These are phyloP conservation scores for Zoroaster sp. DNA, from an alignment of 53 echinoderm and acorn worm species.

Conservation along the genomic window DNA sequence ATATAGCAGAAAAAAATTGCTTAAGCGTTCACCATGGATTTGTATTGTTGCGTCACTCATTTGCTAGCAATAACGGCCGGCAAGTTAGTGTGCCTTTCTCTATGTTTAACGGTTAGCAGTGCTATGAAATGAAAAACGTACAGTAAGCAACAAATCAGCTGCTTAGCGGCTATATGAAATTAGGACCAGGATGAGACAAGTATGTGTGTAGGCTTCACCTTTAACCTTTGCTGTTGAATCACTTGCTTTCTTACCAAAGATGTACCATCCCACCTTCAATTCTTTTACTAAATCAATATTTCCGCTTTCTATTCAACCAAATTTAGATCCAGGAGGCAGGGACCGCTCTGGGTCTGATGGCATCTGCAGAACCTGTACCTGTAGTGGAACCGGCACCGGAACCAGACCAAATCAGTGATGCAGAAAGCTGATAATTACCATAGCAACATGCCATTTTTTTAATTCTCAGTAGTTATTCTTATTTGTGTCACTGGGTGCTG, in stretches of 20 bases:
- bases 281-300: background rate
- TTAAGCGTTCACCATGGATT: too few relatives aligned
- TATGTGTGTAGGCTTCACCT: background rate
- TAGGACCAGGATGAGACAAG: slow-evolving; percentile 82
- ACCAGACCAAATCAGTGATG: slow-evolving; percentile 30
- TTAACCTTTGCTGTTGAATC: background rate
- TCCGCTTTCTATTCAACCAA: background rate
- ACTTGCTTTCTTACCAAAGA: background rate
- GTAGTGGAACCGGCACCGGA: slow-evolving; percentile 5
- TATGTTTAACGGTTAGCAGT: too few relatives aligned
- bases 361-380: background rate
- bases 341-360: slow-evolving; percentile 61
- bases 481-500: background rate
- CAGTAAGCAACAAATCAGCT: too few relatives aligned
- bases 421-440: slow-evolving; percentile 31
- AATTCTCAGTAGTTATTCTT: background rate
- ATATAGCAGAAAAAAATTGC: too few relatives aligned
- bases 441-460: background rate
- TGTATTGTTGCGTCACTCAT: too few relatives aligned
- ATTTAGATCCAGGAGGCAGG: slow-evolving; percentile 75
- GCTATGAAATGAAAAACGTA: too few relatives aligned
- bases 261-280: background rate
- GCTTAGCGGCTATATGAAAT: too few relatives aligned
- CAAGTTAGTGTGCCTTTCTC: too few relatives aligned
- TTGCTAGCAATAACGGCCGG: too few relatives aligned